Base-by-base conservation (phyloP, 2,113 vertebrate species). In the Melanerpes aurifrons region DNA sequence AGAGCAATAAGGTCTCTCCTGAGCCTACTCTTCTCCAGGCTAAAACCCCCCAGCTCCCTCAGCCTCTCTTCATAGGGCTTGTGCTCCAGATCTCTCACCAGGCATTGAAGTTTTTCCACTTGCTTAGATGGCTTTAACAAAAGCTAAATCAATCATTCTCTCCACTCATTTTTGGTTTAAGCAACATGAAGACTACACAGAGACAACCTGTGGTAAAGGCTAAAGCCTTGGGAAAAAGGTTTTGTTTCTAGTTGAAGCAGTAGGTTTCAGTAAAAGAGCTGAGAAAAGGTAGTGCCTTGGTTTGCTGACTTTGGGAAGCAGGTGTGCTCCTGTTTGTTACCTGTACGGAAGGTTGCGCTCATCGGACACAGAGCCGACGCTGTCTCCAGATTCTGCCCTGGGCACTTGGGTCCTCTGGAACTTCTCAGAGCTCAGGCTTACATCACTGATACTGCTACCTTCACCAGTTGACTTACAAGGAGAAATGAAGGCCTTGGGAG, bases 271-370 rank as follows among this genome's bases (percentile, higher is more conserved):
- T 21, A 31, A 29, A 56, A 59, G 18, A 53, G 14, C 56, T 69
- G 2, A 77, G 71, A 57, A 26, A 29, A 54, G 9, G 5, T 22
- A 76, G 2, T 11, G 12, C n/a, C 26, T 25, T 62, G 20, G 24
- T 74, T 47, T 63, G 9, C 16, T 10, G 10, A 20, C 12, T 57
- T 40, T n/a, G 1, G 63, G 31, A 32, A 57, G 50, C 24, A 45
- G 10, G 3, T 15, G 8, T 25, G 4, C 22, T 24, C 53, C 15
- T 31, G 12, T 50, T 69, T 57, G n/a, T 87, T 95, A 99, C 99
- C 99, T 99, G 24, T 99, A 99, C 0, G 96, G 98, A 76, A 99
- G 98, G 50, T 98, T 98, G 15, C 95, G 98, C 35, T 98, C 98
- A 29, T 98, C 98, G 0, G 97, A 97, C 9, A 47, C 1, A 19